These are phyloP conservation scores for Cyprinus carpio DNA, from an alignment of 2,113 vertebrate genomes.

Conservation along the genomic window DNA sequence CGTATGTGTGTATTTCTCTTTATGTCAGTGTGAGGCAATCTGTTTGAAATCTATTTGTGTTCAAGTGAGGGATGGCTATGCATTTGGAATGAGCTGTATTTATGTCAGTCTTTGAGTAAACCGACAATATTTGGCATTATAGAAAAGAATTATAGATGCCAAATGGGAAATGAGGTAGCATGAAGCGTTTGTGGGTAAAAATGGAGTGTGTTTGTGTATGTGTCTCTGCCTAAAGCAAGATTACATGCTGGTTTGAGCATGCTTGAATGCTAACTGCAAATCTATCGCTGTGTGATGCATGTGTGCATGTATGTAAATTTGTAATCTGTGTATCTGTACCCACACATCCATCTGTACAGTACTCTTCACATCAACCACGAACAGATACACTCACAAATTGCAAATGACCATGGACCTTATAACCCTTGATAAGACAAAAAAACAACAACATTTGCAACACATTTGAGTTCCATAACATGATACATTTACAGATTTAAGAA, in stretches of 20 bases:
- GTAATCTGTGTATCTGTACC: neutral
- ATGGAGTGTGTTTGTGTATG: slow-evolving; percentile 9
- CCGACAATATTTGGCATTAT: slow-evolving; percentile 32
- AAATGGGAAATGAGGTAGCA: slow-evolving; percentile 9
- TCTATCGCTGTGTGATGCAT: neutral
- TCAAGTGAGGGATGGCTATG: slow-evolving; percentile 44
- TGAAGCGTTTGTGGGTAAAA: neutral
- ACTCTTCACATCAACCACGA: neutral
- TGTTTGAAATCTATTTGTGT: slow-evolving; percentile 38
- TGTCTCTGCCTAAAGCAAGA: slow-evolving; percentile 3
- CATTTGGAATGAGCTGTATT: slow-evolving; percentile 55
- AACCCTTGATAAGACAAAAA: neutral
- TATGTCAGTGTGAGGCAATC: slow-evolving; percentile 34
- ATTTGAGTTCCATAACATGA: neutral
- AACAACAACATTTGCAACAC: neutral
- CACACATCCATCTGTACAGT: neutral
- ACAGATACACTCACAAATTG: neutral
- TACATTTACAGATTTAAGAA: neutral
- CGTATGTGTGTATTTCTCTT: slow-evolving; percentile 21
- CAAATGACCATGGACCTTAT: neutral
- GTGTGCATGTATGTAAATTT: slow-evolving; percentile 14
- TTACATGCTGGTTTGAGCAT: slow-evolving; percentile 7
- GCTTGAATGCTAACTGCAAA: neutral
- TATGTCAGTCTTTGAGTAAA: slow-evolving; percentile 44
- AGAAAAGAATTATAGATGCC: slow-evolving; percentile 15